Base-by-base conservation (phyloP, 2,797 vertebrate genomes). In the Manis pentadactyla region DNA sequence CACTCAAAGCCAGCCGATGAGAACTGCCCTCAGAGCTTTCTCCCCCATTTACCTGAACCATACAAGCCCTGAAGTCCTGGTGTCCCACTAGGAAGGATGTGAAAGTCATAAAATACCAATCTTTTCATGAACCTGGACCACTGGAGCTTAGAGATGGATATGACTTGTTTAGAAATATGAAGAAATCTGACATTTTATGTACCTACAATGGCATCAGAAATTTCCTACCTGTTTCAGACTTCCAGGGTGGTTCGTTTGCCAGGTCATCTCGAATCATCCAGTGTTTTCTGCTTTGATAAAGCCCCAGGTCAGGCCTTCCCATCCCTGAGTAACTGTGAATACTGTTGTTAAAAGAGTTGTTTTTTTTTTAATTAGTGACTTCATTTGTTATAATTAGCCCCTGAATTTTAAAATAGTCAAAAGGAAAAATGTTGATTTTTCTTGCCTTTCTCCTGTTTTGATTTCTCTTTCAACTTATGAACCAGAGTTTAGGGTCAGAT, bases 381-480 rank as follows among this genome's bases (percentile, higher is more conserved):
- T 92, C 18, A 42, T 6, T 78, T 78, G 0, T 68, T 87, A 61
- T n/a, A 49, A 42, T 11, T 74, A 94, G 51, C 2, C 34, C 5
- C 4, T 86, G 57, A 83, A 69, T 91, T 42, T 69, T 61, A 79
- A 95, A 71, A 90, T 75, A 57, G 19, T 94, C 25, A 64, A 34
- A 83, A 95, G 46, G 46, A 69, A 94, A 46, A 87, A 31, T 46
- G 7, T 3, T 87, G 42, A 7, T 13, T 75, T 90, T 88, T 86
- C 46, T 59, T 49, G 69, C 37, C 23, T 87, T 79, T 85, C 59
- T 49, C 15, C 53, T 77, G 1, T 81, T 93, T 92, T 94, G 31
- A 77, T 61, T 93, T 88, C 7, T 71, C 31, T 97, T 75, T 91
- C 39, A 90, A 64, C 51, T 87, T 92, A 51, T 84, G 61, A 77